Base-by-base conservation (phyloP, 2,113 vertebrate species). In the Struthio camelus region DNA sequence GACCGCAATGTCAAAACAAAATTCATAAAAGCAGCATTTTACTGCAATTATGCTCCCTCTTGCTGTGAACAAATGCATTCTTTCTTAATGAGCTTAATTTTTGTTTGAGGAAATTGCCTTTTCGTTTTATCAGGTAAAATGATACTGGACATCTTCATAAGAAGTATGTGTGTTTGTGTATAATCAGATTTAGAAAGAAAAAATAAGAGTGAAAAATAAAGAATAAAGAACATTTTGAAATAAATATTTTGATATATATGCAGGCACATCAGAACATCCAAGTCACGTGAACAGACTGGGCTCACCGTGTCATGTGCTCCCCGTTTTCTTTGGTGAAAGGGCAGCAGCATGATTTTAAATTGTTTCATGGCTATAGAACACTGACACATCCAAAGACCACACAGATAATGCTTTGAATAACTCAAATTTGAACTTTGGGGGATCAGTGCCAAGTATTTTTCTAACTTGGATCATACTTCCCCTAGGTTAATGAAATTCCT, bases 91-190 rank as follows among this genome's bases (percentile, higher is more conserved):
- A 22, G 11, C 56, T 6, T 56, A 30, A 27, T 10, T 18, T 80
- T n/a, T 66, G 19, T 80, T 89, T 53, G 13, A 14, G 86, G 66
- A 84, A 84, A 61, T 44, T 58, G 7, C 15, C 17, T 53, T 84
- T 86, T 34, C 9, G 18, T 81, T 80, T 88, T 46, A 40, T 22
- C 51, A 67, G 61, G 32, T 81, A 46, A 89, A 93, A 51, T 7
- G 1, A 65, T 58, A 44, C 4, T 17, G 22, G 34, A 18, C 18
- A 82, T 75, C 19, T 38, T 54, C 9, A 14, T 54, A 73, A 56
- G 54, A 79, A 24, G 1, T 0, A 6, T 1, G 2, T 5, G 5
- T 8, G 19, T 46, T 50, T 20, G 18, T 10, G 30, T 58, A 10
- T 18, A 77, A 80, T 25, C 28, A 28, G 14, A 34, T 66, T 72